A percentile compares a stretch with the other conserved stretches of the same genome.
Conservation (phyloP, 2,888 invertebrate genomes). For the Trichopria drosophilae region DNA sequence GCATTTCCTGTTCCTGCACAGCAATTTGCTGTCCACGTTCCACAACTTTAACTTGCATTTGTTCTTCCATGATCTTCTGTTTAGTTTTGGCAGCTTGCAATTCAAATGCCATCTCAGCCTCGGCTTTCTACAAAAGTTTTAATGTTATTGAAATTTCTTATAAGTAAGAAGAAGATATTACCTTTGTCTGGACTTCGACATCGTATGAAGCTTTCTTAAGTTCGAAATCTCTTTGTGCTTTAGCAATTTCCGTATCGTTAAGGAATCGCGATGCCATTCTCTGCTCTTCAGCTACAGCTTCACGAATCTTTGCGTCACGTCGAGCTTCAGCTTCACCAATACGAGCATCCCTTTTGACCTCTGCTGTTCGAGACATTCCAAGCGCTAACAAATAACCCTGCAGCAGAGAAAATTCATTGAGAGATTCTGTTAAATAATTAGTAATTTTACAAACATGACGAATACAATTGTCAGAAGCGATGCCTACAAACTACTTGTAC, state of each 20-base stretch:
- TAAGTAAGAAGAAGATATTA: constrained; percentile 47
- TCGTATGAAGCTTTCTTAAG: constrained; percentile 96
- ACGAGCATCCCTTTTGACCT: constrained; percentile 92
- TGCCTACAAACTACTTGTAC: too few species aligned
- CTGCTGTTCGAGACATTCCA: constrained; percentile 92
- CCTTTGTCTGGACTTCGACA: constrained; percentile 93
- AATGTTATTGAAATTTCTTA: constrained; percentile 3
- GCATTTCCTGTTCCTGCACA: constrained; percentile 95
- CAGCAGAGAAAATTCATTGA: too few species aligned
- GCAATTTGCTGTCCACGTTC: constrained; percentile 91
- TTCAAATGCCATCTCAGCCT: constrained; percentile 91
- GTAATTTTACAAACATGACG: too few species aligned
- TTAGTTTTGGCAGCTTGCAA: constrained; percentile 94
- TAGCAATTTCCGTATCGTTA: constrained; percentile 97
- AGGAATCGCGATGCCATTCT: constrained; percentile 91
- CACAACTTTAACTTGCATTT: constrained; percentile 94
- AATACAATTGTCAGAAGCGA: too few species aligned
- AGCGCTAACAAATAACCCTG: constrained; percentile 91
- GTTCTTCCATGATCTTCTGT: constrained; percentile 93
- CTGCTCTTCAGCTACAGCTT: constrained; percentile 95
- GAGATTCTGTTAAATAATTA: constrained; percentile 36
- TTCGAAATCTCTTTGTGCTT: constrained; percentile 95
- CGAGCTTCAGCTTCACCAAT: constrained; percentile 97
- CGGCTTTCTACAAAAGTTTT: constrained; percentile 67
- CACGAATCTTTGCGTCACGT: constrained; percentile 88